A percentile compares a stretch with the other conserved stretches of the same genome.
These are phyloP conservation scores for Deladenus siricidicola DNA, from an alignment of 2,888 invertebrate genomes.

Conservation along the genomic window DNA sequence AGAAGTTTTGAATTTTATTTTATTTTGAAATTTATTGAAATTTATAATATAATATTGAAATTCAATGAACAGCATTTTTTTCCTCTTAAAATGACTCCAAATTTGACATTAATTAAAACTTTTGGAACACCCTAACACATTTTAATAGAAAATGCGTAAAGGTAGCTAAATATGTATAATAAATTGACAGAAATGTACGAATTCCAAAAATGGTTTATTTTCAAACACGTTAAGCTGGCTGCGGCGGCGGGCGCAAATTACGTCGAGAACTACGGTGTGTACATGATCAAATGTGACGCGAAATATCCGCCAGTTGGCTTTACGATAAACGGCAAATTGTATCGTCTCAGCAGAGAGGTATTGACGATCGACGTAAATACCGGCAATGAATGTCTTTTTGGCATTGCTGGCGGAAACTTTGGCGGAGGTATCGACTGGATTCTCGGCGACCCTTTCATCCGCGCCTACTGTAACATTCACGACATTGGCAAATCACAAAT, in stretches of 20 bases:
- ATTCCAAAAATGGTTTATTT: too few species aligned
- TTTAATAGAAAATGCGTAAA: neutral
- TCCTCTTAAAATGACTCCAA: too few species aligned
- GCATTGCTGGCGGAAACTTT: neutral
- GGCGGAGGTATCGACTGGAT: slow-evolving; percentile 10
- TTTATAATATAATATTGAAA: too few species aligned
- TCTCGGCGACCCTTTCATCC: slow-evolving; percentile 25
- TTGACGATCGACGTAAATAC: slow-evolving; percentile 12
- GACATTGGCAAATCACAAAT: slow-evolving; percentile 36
- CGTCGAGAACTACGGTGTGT: slow-evolving; percentile 30
- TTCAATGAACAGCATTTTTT: too few species aligned
- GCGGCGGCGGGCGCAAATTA: slow-evolving; percentile 34
- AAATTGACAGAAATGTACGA: too few species aligned
- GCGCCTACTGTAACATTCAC: slow-evolving; percentile 30
- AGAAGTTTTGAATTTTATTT: too few species aligned
- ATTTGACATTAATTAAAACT: too few species aligned
- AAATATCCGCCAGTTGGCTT: slow-evolving; percentile 34
- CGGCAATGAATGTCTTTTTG: slow-evolving; percentile 3
- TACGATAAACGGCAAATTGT: slow-evolving; percentile 35
- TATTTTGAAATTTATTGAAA: too few species aligned
- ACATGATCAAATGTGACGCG: slow-evolving; percentile 36
- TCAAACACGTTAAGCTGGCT: slow-evolving; percentile 11
- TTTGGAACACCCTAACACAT: neutral
- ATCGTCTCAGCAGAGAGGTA: slow-evolving; percentile 23
- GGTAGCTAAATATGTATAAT: too few species aligned